Percentiles rank a stretch among this genome's conserved stretches.
These are phyloP conservation scores for human (Homo sapiens) DNA, from an alignment of 2,113 vertebrate species.

Conservation along the genomic window GRCh38 chr14:82126001-82126500, in stretches of 20 bases:
- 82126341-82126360: slow-evolving; percentile 26
- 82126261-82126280: slow-evolving; percentile 50
- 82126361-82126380: slow-evolving; percentile 28
- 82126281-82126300: slow-evolving; percentile 35
- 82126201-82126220: background rate
- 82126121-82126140: slow-evolving; percentile 61
- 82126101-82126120: background rate
- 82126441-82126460: background rate
- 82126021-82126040: background rate
- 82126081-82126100: slow-evolving; percentile 21
- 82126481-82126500: background rate
- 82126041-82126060: background rate
- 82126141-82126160: background rate
- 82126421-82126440: background rate
- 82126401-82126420: background rate
- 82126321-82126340: background rate
- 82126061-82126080: slow-evolving; percentile 21
- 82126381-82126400: slow-evolving; percentile 48
- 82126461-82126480: background rate
- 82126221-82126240: background rate
- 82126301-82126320: slow-evolving; percentile 8
- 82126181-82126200: slow-evolving; percentile 37
- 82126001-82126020: background rate
- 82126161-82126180: slow-evolving; percentile 46
- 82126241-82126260: slow-evolving; percentile 13